phyloP scores from a whole-genome alignment of 2,113 vertebrate genomes.

The rabbit (Oryctolagus cuniculus) region DNA sequence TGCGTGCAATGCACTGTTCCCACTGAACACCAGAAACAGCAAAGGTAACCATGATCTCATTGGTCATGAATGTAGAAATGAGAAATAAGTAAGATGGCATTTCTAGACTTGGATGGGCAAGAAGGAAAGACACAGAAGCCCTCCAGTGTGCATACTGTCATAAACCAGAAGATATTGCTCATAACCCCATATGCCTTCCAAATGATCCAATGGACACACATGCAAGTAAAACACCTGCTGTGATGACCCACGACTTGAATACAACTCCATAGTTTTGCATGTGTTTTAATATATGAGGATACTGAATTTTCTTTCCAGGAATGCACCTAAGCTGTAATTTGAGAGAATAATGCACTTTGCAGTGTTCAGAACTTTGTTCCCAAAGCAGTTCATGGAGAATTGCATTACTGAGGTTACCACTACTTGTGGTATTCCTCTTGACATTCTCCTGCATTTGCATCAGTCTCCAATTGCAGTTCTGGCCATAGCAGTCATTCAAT shows the following conservation, averaged over 20 bases:
- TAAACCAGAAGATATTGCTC: background rate
- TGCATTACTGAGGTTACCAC: background rate
- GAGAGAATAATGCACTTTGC: background rate
- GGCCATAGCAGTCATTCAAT: background rate
- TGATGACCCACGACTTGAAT: background rate
- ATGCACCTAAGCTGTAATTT: background rate
- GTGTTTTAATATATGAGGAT: background rate
- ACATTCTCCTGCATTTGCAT: accelerated
- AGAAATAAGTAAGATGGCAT: background rate
- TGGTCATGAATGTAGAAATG: background rate
- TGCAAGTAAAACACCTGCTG: background rate
- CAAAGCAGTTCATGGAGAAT: background rate
- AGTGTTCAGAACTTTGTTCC: background rate
- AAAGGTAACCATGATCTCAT: background rate
- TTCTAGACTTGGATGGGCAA: background rate
- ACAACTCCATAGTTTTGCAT: background rate
- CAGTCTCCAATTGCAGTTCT: background rate
- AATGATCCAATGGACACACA: background rate
- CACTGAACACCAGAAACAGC: background rate
- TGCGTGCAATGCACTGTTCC: background rate
- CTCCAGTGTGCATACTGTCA: background rate
- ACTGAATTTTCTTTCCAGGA: conserved; percentile 35
- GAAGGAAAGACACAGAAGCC: background rate
- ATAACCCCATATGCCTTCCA: background rate
- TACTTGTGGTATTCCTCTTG: background rate